Evolutionary conservation across 2,888 invertebrate species (phyloP).

Genomic region (Oasisia sp.): DNA sequence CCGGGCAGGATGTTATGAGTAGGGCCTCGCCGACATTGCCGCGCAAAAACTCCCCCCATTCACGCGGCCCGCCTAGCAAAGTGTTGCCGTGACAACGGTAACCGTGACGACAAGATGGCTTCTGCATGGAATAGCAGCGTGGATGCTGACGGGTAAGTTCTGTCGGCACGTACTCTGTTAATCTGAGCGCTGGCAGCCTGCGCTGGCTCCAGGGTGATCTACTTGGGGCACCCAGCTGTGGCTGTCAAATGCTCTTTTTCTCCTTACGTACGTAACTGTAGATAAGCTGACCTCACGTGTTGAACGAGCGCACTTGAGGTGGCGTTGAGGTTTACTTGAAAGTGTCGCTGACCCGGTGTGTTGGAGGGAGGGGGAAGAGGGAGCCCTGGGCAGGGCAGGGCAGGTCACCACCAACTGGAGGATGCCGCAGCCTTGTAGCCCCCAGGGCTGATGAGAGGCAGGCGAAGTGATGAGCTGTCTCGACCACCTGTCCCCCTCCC

Average conservation of each 20-base stretch:
- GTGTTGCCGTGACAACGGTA: neutral
- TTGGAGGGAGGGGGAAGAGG: neutral
- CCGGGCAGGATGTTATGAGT: neutral
- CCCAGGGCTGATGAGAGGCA: neutral
- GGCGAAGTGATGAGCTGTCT: neutral
- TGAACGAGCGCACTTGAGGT: neutral
- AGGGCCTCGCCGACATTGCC: neutral
- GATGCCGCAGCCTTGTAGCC: neutral
- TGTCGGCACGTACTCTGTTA: neutral
- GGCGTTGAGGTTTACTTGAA: neutral
- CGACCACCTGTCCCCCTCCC: neutral
- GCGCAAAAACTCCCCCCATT: neutral
- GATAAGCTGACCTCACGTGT: neutral
- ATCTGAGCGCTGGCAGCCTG: neutral
- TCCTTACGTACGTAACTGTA: neutral
- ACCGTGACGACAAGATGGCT: constrained; percentile 3
- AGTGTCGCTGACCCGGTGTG: too few species aligned
- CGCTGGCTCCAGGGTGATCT: neutral
- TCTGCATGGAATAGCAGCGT: neutral
- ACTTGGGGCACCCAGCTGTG: neutral
- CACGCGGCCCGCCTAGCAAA: neutral
- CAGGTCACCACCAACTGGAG: neutral
- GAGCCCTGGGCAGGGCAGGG: neutral
- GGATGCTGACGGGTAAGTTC: neutral
- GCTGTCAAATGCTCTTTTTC: neutral